phyloP scores from a whole-genome alignment of 1,140 invertebrate genomes.

The Coelopa frigida region DNA sequence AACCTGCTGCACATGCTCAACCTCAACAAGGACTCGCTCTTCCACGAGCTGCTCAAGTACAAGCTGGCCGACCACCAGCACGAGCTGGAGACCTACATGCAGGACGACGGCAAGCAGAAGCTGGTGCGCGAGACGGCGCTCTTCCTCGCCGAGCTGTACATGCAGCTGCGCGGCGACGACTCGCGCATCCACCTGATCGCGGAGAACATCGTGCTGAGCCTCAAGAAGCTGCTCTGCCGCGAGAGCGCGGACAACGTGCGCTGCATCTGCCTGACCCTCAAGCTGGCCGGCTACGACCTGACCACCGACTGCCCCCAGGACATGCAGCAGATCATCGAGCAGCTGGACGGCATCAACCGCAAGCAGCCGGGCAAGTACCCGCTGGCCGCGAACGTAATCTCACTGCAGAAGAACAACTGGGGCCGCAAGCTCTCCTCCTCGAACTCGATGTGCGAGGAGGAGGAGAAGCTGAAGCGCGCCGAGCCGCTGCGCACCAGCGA shows the following conservation, averaged over 20 bases:
- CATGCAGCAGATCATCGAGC: constrained; percentile 29
- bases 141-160: constrained; percentile 39
- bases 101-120: constrained; percentile 27
- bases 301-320: constrained; percentile 34
- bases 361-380: constrained; percentile 34
- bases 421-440: constrained; percentile 26
- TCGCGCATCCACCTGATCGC: constrained; percentile 36
- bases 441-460: constrained; percentile 1
- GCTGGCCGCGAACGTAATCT: constrained; percentile 34
- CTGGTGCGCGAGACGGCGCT: constrained; percentile 38
- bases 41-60: constrained; percentile 35
- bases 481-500: constrained; percentile 35
- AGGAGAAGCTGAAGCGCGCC: constrained; percentile 14
- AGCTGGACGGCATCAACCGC: constrained; percentile 24
- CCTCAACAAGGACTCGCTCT: constrained; percentile 34
- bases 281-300: constrained; percentile 43
- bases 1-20: constrained; percentile 41
- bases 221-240: constrained; percentile 24
- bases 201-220: constrained; percentile 35
- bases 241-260: constrained; percentile 47
- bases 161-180: constrained; percentile 40
- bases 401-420: constrained; percentile 42
- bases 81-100: constrained; percentile 34
- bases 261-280: constrained; percentile 51
- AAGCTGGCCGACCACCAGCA: constrained; percentile 38